Evolutionary conservation across 2,797 vertebrate species (phyloP), one percentile per base, ranked within the genome.

Genomic region (Yasuhikotakia modesta): DNA sequence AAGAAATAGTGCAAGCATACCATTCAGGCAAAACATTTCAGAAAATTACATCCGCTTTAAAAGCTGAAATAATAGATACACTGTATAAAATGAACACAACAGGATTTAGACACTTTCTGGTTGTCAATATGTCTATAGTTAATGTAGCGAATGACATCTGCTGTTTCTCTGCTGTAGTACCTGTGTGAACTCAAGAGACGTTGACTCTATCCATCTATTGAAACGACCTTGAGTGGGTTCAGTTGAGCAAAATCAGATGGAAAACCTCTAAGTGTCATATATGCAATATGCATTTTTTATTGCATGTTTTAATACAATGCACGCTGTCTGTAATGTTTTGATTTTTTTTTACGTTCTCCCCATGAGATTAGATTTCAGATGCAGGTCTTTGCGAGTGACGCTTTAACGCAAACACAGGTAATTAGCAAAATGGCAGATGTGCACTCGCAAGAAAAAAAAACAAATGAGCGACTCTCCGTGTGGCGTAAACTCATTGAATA

Each of bases 381-480:
- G 66, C 45, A 70, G 45, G 8, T 69, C 55, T 50, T 70, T 58
- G 64, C n/a, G 30, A 77, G 55, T 24, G 58, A 22, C 68, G 57
- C 60, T 48, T 55, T 64, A 53, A 70, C 4, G 17, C 53, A 71
- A 78, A 78, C 67, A 45, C 30, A 22, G 22, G 46, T 78, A 78
- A 78, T 78, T 78, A 71, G 57, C 68, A 11, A 46, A 78, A 43
- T 45, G 22, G 68, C 67, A 78, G 68, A 63, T 63, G 58, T 70
- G 46, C 4, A 30, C 57, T 64, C 0, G 6, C 53, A 78, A 55
- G 8, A 57, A 67, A 48, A 21, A 69, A 58, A 32, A 48, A 22
- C 7, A 70, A 78, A 70, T 78, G 45, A 64, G 48, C 76, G 71
- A 55, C 68, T 64, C 48, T n/a, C 61, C 2, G 68, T 45, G 32